phyloP scores from a whole-genome alignment of 2,888 invertebrate species.

The Melieria crassipennis region DNA sequence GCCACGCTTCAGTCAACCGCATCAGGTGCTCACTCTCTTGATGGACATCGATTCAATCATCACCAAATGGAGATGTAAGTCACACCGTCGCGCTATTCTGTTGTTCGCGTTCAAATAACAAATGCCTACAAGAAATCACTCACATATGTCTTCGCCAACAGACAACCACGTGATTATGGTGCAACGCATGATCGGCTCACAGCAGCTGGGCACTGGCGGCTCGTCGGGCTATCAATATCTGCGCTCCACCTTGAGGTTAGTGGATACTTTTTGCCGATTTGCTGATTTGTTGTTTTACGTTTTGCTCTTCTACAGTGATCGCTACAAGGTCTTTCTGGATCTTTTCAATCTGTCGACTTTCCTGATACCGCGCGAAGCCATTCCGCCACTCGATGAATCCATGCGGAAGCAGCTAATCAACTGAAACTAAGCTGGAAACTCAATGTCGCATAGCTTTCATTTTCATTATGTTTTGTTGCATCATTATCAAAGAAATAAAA shows the following conservation, averaged over 20 bases:
- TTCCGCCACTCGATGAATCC: constrained; percentile 85
- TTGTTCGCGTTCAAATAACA: too few species aligned
- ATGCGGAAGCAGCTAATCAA: constrained; percentile 70
- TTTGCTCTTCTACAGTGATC: constrained; percentile 77
- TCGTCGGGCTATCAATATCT: constrained; percentile 98
- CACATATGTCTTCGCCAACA: constrained; percentile 60
- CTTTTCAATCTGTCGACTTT: constrained; percentile 97
- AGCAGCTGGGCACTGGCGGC: constrained; percentile 95
- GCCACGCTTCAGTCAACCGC: constrained; percentile 97
- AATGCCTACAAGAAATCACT: not conserved
- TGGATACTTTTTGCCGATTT: not conserved
- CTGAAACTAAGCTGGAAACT: constrained; percentile 16
- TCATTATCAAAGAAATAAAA: too few species aligned
- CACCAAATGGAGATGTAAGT: constrained; percentile 98
- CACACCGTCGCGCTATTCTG: not conserved
- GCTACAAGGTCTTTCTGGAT: constrained; percentile 98
- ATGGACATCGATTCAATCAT: constrained; percentile 99
- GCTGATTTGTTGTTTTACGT: not conserved
- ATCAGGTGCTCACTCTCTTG: constrained; percentile 90
- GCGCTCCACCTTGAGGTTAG: constrained; percentile 92
- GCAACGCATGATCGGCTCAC: constrained; percentile 98
- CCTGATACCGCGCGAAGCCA: constrained; percentile 88
- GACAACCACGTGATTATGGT: constrained; percentile 99
- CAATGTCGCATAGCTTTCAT: not conserved
- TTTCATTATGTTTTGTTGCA: too few species aligned